phyloP scores from a whole-genome alignment of 1,140 invertebrate species.

The Wiebesia pumilae region DNA sequence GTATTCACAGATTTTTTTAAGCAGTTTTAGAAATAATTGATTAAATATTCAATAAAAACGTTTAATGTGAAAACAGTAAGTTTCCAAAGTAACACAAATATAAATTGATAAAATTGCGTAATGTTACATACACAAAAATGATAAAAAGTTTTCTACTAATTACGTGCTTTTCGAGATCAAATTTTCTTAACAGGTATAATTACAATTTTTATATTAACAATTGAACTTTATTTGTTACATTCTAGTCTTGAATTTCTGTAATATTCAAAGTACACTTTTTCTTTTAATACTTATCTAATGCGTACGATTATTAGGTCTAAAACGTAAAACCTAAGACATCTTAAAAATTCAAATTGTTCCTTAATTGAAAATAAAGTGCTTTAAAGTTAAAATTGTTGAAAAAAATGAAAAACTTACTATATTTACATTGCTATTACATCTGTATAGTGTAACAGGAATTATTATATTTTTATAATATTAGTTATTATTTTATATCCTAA shows the following conservation, averaged over 20 bases:
- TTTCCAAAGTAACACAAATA: no score
- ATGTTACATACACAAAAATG: background rate
- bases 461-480: background rate
- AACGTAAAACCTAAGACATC: no score
- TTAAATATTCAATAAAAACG: no score
- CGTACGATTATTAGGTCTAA: background rate
- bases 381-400: background rate
- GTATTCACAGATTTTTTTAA: no score
- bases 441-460: background rate
- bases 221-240: background rate
- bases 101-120: no score
- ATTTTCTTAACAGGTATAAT: background rate
- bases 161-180: background rate
- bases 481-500: background rate
- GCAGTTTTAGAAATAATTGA: no score
- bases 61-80: no score
- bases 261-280: background rate
- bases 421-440: background rate
- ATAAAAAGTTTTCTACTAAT: background rate
- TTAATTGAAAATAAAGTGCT: background rate
- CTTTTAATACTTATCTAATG: background rate
- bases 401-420: background rate
- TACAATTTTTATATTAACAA: background rate
- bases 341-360: background rate
- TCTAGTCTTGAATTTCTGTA: background rate